Base-by-base conservation (phyloP, 2,797 vertebrate species). In the Odontamblyopus lacepedii region DNA sequence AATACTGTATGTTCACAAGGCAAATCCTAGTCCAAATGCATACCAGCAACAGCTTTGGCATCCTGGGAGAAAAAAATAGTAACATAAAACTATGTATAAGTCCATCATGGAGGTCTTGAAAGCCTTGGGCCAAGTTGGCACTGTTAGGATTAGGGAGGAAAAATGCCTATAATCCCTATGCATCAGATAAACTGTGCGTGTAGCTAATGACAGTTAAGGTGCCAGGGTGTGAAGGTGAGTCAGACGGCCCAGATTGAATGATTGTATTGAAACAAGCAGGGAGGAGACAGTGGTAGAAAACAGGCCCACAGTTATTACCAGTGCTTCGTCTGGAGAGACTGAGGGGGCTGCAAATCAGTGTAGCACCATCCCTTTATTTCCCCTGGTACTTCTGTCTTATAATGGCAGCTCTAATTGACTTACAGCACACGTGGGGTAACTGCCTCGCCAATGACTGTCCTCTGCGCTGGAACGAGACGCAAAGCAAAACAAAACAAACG, bases 351-450 rank as follows among this genome's bases (percentile, higher is more conserved):
- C 77, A 90, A 92, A 90, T 90, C 87, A 79, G 83, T 50, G 41
- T 72, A 67, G 80, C 73, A 73, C 85, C 84, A 81, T 77, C n/a
- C 76, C 79, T 86, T 93, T 91, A 92, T 93, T 92, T 93, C 91
- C 90, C 90, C 72, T 66, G 90, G 79, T 85, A 85, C 84, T 78
- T 63, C 84, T 61, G 85, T 75, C 83, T 90, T 90, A 63, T 92
- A 89, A 91, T 89, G 87, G 89, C 85, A 79, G 86, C 85, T 88
- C 86, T 93, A 93, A 93, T 93, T 91, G 92, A 89, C 91, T 91
- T 87, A 91, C 87, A 80, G 85, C 15, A 67, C 88, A 88, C 76
- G 74, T 76, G 87, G 84, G 82, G 82, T 78, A 63, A 74, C 76
- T 77, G 77, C 79, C 81, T 67, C 51, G 32, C 78, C 53, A 70